Evolutionary conservation across 2,113 vertebrate genomes (phyloP).

Genomic region (Trichechus manatus): DNA sequence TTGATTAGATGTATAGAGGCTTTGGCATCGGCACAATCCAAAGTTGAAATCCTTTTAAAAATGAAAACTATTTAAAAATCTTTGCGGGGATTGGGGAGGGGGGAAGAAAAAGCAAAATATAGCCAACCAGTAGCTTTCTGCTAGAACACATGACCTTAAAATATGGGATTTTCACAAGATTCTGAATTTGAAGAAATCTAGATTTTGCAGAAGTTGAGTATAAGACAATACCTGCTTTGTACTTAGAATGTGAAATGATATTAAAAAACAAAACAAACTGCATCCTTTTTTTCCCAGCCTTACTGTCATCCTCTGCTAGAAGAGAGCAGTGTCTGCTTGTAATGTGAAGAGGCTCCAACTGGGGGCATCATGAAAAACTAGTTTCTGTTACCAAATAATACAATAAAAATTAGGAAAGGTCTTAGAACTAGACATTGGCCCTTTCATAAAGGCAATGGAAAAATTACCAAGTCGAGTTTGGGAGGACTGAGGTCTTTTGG

Average conservation of each 20-base stretch:
- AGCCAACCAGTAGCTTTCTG: constrained; percentile 58
- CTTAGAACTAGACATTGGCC: constrained; percentile 1
- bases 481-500: constrained; percentile 8
- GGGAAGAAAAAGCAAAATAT: constrained; percentile 13
- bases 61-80: constrained; percentile 73
- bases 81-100: not conserved
- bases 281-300: not conserved
- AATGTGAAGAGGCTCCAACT: not conserved
- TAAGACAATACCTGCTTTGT: constrained; percentile 35
- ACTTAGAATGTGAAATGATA: constrained; percentile 49
- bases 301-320: not conserved
- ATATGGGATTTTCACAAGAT: constrained; percentile 11
- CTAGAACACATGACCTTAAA: constrained; percentile 57
- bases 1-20: constrained; percentile 77
- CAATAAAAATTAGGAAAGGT: not conserved
- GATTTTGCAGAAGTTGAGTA: constrained; percentile 52
- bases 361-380: constrained; percentile 46
- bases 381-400: constrained; percentile 41
- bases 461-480: constrained; percentile 45
- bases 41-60: constrained; percentile 76
- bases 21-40: constrained; percentile 62
- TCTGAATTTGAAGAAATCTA: constrained; percentile 49
- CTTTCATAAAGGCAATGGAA: constrained; percentile 32
- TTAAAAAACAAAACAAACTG: not conserved
- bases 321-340: constrained; percentile 16